Percentiles rank a stretch among this genome's conserved stretches.
Conservation (phyloP, 2,888 invertebrate genomes). For the Hypena proboscidalis region DNA sequence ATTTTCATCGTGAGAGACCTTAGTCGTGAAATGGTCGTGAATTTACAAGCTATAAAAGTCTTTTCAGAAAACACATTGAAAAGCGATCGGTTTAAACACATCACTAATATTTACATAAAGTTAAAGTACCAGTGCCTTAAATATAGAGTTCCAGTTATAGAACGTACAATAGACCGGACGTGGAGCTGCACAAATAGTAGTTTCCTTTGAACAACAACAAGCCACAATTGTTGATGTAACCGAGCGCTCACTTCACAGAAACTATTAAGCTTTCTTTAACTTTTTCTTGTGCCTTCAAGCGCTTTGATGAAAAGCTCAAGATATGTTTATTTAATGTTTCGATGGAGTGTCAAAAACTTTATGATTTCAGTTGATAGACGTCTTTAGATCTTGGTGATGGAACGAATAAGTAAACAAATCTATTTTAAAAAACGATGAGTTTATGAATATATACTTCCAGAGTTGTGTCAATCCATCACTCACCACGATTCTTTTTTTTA, state of each 20-base stretch:
- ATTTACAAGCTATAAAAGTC: too few relatives aligned
- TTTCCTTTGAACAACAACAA: conserved; percentile 72
- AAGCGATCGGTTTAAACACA: too few relatives aligned
- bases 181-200: conserved; percentile 68
- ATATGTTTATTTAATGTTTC: conserved; percentile 19
- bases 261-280: conserved; percentile 49
- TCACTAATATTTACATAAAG: too few relatives aligned
- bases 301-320: conserved; percentile 36
- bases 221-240: conserved; percentile 59
- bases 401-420: background rate
- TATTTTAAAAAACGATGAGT: too few relatives aligned
- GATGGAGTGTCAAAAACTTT: conserved; percentile 25
- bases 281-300: conserved; percentile 23
- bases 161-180: conserved; percentile 71
- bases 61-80: too few relatives aligned
- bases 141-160: conserved; percentile 57
- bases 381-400: background rate
- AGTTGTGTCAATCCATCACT: conserved; percentile 10
- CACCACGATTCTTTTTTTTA: conserved; percentile 12
- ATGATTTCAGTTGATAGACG: conserved; percentile 5
- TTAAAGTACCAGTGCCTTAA: conserved; percentile 24
- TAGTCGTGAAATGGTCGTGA: too few relatives aligned
- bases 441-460: too few relatives aligned
- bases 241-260: conserved; percentile 54
- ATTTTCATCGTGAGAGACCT: too few relatives aligned